These are phyloP conservation scores for Echeneis naucrates DNA, from an alignment of 2,797 vertebrate genomes.

Conservation along the genomic window DNA sequence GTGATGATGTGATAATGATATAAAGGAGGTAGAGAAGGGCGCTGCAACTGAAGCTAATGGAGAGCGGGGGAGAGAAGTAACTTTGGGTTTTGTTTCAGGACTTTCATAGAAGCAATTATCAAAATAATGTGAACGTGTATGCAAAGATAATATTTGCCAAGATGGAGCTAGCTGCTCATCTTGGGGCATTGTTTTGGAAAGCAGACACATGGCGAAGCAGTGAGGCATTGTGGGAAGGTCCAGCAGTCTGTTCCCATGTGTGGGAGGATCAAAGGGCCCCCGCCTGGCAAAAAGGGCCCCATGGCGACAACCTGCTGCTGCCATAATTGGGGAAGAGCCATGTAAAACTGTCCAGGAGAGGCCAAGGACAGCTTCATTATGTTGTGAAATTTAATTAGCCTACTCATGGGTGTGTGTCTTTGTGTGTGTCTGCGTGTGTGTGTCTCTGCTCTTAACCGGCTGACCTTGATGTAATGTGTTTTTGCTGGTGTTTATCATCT, in stretches of 20 bases:
- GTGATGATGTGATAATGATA: neutral
- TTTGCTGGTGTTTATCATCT: conserved; percentile 59
- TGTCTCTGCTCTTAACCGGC: conserved; percentile 37
- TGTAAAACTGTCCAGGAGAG: conserved; percentile 69
- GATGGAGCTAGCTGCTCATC: conserved; percentile 25
- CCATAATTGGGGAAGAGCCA: conserved; percentile 69
- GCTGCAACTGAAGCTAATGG: neutral
- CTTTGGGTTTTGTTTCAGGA: conserved; percentile 11
- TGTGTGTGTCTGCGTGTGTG: conserved; percentile 39
- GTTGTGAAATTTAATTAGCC: conserved; percentile 75
- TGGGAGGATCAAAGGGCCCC: conserved; percentile 72
- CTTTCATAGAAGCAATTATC: conserved; percentile 31
- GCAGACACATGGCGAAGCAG: conserved; percentile 41
- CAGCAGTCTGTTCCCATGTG: conserved; percentile 50
- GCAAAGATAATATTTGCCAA: conserved; percentile 10
- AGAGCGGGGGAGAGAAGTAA: neutral
- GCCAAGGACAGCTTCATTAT: conserved; percentile 73
- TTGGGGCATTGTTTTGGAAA: conserved; percentile 11
- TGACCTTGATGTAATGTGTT: conserved; percentile 57
- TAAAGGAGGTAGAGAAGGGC: neutral
- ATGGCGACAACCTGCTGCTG: conserved; percentile 53
- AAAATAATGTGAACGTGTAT: conserved; percentile 13
- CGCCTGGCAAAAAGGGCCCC: conserved; percentile 45
- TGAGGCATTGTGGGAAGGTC: conserved; percentile 32
- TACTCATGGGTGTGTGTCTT: conserved; percentile 43